These are phyloP conservation scores for Erpornis zantholeuca DNA, from an alignment of 2,113 vertebrate genomes.

Conservation along the genomic window DNA sequence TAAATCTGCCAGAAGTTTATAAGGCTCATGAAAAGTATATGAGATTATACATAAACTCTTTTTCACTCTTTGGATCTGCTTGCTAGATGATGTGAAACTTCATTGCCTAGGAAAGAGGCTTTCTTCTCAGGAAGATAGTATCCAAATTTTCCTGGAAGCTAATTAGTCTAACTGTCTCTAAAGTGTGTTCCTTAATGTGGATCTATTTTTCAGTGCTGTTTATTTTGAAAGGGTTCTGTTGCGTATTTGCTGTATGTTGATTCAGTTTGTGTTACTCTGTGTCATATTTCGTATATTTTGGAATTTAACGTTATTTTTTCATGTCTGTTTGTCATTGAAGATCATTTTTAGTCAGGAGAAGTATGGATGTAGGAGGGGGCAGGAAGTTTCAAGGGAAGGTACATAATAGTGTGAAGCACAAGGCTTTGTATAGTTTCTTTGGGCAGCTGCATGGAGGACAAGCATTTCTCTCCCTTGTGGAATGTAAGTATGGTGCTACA, in stretches of 20 bases:
- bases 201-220: background rate
- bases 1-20: constrained; percentile 21
- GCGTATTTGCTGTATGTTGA: background rate
- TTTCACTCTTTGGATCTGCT: background rate
- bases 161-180: background rate
- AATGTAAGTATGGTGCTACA: background rate
- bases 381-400: background rate
- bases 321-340: background rate
- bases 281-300: background rate
- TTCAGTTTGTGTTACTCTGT: background rate
- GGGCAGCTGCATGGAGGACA: background rate
- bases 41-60: background rate
- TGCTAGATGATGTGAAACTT: background rate
- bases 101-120: background rate
- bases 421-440: background rate
- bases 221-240: background rate
- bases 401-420: background rate
- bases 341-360: background rate
- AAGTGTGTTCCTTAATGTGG: background rate
- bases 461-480: background rate
- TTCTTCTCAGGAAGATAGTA: background rate
- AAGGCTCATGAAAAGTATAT: background rate
- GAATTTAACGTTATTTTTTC: background rate
- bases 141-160: background rate
- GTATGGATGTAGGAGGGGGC: background rate